phyloP scores from a whole-genome alignment of 2,888 invertebrate species.

The Diadromus collaris region DNA sequence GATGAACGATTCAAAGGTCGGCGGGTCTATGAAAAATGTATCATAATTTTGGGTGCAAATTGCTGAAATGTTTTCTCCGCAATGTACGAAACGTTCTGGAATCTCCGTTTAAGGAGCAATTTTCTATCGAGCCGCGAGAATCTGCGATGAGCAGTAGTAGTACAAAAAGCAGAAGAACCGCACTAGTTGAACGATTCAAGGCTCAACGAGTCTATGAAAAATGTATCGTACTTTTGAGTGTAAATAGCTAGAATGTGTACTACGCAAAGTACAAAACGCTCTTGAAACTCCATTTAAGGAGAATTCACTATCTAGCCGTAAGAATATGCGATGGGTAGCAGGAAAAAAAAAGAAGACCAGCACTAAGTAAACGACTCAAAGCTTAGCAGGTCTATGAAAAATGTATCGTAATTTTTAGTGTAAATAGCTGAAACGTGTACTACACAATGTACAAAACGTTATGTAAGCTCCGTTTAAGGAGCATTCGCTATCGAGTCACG shows the following conservation, averaged over 20 bases:
- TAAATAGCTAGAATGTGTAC: neutral
- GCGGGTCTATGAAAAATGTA: neutral
- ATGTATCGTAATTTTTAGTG: neutral
- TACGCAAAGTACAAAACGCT: neutral
- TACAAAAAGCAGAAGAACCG: too few relatives aligned
- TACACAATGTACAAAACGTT: conserved; percentile 1
- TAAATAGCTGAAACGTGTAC: neutral
- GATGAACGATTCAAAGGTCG: neutral
- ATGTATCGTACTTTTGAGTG: too few relatives aligned
- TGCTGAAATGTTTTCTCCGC: neutral
- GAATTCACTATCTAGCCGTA: neutral
- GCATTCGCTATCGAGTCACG: too few relatives aligned
- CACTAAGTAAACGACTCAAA: neutral
- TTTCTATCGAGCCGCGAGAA: too few relatives aligned
- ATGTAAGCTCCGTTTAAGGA: conserved; percentile 3
- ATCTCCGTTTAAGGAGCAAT: conserved; percentile 5
- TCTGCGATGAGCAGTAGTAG: too few relatives aligned
- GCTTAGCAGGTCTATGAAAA: neutral
- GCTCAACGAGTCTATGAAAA: too few relatives aligned
- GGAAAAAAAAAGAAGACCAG: neutral
- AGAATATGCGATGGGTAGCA: neutral
- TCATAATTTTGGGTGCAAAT: conserved; percentile 1
- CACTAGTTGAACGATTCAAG: too few relatives aligned
- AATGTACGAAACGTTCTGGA: conserved; percentile 2
- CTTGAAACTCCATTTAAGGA: neutral